A percentile compares a stretch with the other conserved stretches of the same genome.
phyloP scores from a whole-genome alignment of 2,797 vertebrate species.

The Tragopan temminckii region DNA sequence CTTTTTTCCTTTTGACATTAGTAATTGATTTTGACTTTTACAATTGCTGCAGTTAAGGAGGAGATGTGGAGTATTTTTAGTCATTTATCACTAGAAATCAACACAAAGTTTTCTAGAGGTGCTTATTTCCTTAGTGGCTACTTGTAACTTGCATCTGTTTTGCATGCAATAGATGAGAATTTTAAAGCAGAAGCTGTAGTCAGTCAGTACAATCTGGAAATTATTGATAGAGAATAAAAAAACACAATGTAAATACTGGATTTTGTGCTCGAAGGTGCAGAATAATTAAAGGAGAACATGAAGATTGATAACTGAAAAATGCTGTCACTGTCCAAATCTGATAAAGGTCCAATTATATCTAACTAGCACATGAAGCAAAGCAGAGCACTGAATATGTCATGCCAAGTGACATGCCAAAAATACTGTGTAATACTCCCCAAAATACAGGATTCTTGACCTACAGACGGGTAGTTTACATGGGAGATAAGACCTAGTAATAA shows the following conservation, averaged over 20 bases:
- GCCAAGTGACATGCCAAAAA: neutral
- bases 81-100: neutral
- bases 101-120: neutral
- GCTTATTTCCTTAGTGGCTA: neutral
- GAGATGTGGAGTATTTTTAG: neutral
- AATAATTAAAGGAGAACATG: conserved; percentile 47
- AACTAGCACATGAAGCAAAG: neutral
- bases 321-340: conserved; percentile 5
- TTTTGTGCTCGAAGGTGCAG: conserved; percentile 42
- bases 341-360: neutral
- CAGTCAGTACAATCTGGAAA: neutral
- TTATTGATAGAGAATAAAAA: neutral
- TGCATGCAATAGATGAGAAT: neutral
- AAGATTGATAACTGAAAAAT: conserved; percentile 21
- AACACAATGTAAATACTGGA: conserved; percentile 12
- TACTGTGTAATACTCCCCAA: neutral
- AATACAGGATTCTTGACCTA: neutral
- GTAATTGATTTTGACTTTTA: neutral
- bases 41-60: neutral
- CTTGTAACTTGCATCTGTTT: neutral
- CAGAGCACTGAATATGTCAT: neutral
- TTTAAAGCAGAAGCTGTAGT: neutral
- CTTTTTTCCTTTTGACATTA: neutral
- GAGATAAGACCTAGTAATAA: neutral
- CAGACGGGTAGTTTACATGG: neutral